phyloP scores from a whole-genome alignment of 2,888 invertebrate genomes.

The Aporophyla lueneburgensis region DNA sequence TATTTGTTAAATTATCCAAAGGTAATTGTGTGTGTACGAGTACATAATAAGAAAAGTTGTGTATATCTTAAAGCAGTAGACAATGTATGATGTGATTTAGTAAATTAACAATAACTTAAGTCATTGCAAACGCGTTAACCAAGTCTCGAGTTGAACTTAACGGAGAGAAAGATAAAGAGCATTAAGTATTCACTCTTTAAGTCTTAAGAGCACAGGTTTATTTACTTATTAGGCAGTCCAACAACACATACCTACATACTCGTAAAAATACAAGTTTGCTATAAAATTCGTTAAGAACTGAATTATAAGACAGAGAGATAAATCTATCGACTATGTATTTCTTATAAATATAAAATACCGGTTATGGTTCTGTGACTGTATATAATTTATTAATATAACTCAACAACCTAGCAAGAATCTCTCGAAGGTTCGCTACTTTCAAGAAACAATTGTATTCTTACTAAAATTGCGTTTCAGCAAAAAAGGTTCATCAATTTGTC shows the following conservation, averaged over 20 bases:
- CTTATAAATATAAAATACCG: background rate
- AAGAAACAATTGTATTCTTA: constrained; percentile 17
- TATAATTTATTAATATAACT: background rate
- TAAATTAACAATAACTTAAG: constrained; percentile 29
- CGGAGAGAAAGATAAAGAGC: background rate
- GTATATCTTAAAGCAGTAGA: constrained; percentile 18
- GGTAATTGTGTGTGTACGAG: constrained; percentile 6
- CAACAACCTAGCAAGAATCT: background rate
- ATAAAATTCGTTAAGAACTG: background rate
- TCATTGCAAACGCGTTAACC: constrained; percentile 8
- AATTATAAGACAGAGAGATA: background rate
- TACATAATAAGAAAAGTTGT: constrained; percentile 27
- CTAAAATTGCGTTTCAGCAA: constrained; percentile 14
- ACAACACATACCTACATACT: background rate
- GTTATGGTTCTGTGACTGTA: background rate
- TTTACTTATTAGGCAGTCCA: background rate
- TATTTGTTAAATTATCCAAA: background rate
- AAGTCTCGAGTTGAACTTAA: constrained; percentile 19
- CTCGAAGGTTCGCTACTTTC: background rate
- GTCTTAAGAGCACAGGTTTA: background rate
- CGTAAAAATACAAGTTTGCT: too few relatives aligned
- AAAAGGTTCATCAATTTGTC: constrained; percentile 32
- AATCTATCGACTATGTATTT: background rate
- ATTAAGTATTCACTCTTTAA: constrained; percentile 7
- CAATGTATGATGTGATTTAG: constrained; percentile 17